phyloP scores from a whole-genome alignment of 2,888 invertebrate species.

The Latheticus oryzae region DNA sequence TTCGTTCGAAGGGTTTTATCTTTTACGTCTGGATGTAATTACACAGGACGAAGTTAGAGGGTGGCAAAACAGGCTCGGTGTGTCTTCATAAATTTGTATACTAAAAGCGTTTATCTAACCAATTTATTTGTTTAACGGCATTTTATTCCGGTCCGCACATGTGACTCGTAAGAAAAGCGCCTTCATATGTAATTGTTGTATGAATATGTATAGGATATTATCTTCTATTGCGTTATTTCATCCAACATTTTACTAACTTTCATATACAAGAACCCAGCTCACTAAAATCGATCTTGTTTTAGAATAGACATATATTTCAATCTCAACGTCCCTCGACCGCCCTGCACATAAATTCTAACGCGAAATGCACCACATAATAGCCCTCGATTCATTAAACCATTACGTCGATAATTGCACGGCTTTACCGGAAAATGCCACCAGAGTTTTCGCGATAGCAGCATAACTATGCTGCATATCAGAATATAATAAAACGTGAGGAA shows the following conservation, averaged over 20 bases:
- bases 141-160: conserved; percentile 54
- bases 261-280: conserved; percentile 32
- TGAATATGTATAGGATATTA: conserved; percentile 63
- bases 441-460: conserved; percentile 3
- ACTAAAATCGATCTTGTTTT: conserved; percentile 40
- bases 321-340: conserved; percentile 30
- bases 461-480: no score
- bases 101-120: conserved; percentile 56
- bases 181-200: conserved; percentile 58
- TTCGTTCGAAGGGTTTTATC: conserved; percentile 59
- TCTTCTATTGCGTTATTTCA: conserved; percentile 62
- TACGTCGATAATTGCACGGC: conserved; percentile 33
- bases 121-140: conserved; percentile 59
- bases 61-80: conserved; percentile 43
- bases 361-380: conserved; percentile 34
- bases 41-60: conserved; percentile 43
- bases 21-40: conserved; percentile 58
- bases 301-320: conserved; percentile 42
- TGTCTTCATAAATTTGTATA: conserved; percentile 57
- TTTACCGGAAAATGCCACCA: conserved; percentile 14
- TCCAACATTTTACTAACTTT: conserved; percentile 52
- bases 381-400: conserved; percentile 38
- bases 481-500: no score
- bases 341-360: conserved; percentile 35
- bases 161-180: conserved; percentile 44